Base-by-base conservation (phyloP, 1,140 invertebrate species). In the Sycophaga agraensis region DNA sequence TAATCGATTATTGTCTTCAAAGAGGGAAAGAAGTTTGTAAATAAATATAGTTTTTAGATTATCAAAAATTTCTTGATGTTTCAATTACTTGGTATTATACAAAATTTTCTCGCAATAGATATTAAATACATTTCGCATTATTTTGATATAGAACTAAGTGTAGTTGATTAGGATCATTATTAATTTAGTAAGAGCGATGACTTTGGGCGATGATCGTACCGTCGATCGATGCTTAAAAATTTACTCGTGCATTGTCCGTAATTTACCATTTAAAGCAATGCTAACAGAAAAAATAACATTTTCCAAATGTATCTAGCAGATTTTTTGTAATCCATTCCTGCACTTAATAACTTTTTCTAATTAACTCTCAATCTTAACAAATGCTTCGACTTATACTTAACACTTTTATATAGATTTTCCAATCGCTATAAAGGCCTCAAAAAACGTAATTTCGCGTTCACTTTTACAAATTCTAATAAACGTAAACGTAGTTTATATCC, bases 341-440 rank as follows among this genome's bases (percentile, higher is more conserved):
- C 40, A 53, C 31, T 16, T 7, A 34, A 24, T 59, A 59, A 59
- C 35, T 31, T 31, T 45, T 51, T 45, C 48, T 53, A 60, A 45
- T 24, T 21, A 43, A 31, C 14, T 37, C 9, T 21, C 14, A 37
- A 2, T 35, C 21, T 40, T 26, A 60, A 45, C 34, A 16, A 55
- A 48, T 37, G 59, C 61, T 56, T 59, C 54, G 49, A 66, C 50
- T 63, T 56, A n/a, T n/a, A 43, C 39, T 43, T 34, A 61, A 49
- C 19, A n/a, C 51, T 49, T 46, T 55, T 51, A 35, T 51, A 59
- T 43, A 46, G 17, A 50, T 43, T 48, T 37, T 45, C 19, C 6
- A 34, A 19, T 22, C 40, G 43, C n/a, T 40, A 31, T 40, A 31
- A 48, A 48, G 31, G 50, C 43, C 14, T 54, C 51, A 28, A 55